Evolutionary conservation across 1,140 invertebrate species (phyloP).

Genomic region (Zaprionus kolodkinae): DNA sequence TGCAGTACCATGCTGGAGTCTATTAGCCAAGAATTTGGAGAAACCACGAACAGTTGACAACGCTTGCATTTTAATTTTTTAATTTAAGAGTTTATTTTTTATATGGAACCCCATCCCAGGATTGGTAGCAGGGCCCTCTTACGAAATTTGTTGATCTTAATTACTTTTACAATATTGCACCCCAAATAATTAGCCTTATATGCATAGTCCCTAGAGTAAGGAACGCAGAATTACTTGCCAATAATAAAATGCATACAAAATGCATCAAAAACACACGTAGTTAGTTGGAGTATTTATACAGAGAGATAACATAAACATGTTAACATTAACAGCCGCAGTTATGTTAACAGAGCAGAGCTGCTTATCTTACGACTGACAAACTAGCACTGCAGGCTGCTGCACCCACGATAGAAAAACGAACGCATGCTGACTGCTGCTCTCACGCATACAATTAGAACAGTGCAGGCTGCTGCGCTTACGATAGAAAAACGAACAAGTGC

Average conservation of each 20-base stretch:
- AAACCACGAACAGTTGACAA: slow-evolving; percentile 34
- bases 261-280: slow-evolving; percentile 27
- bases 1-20: slow-evolving; percentile 64
- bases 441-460: too few relatives aligned
- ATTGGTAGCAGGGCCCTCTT: slow-evolving; percentile 74
- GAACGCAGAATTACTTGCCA: slow-evolving; percentile 64
- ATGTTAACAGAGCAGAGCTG: too few relatives aligned
- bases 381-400: too few relatives aligned
- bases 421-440: too few relatives aligned
- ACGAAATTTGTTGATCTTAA: slow-evolving; percentile 52
- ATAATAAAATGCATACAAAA: slow-evolving; percentile 71
- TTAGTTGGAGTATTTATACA: neutral
- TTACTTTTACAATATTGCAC: slow-evolving; percentile 10
- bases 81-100: slow-evolving; percentile 35
- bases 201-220: slow-evolving; percentile 39
- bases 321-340: too few relatives aligned
- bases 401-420: too few relatives aligned
- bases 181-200: slow-evolving; percentile 8
- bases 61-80: slow-evolving; percentile 45
- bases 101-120: slow-evolving; percentile 12
- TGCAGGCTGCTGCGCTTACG: too few relatives aligned
- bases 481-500: too few relatives aligned
- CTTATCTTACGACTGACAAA: too few relatives aligned
- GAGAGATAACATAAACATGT: too few relatives aligned
- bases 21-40: slow-evolving; percentile 31